Evolutionary conservation across 1,140 invertebrate genomes (phyloP).

Genomic region (Myzus persicae): DNA sequence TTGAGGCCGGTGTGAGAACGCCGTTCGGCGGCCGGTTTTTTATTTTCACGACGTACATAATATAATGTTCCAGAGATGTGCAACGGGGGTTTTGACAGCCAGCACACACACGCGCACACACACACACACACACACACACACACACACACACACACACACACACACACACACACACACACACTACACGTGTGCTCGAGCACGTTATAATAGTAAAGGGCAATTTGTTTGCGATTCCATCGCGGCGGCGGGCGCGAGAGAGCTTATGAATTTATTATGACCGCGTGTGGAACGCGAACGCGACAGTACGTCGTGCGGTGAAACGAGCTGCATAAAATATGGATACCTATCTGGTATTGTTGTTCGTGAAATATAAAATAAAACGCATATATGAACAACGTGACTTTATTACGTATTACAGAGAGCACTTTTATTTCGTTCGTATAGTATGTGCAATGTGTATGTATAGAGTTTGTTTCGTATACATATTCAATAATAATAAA

Average conservation of each 20-base stretch:
- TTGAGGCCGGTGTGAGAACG: background rate
- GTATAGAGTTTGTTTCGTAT: background rate
- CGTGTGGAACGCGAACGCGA: conserved; percentile 49
- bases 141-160: background rate
- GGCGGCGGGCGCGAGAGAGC: background rate
- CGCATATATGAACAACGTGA: background rate
- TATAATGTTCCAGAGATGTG: conserved; percentile 33
- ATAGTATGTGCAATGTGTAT: background rate
- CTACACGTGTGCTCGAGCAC: background rate
- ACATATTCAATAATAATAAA: background rate
- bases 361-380: conserved; percentile 25
- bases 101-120: too few species aligned
- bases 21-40: background rate
- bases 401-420: background rate
- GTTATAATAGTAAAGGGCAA: conserved; percentile 45
- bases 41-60: background rate
- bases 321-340: conserved; percentile 56
- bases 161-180: background rate
- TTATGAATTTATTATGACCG: conserved; percentile 58
- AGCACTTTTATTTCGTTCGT: background rate
- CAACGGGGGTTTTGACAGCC: conserved; percentile 1
- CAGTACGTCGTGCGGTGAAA: conserved; percentile 54
- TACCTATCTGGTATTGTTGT: conserved; percentile 32
- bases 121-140: too few species aligned
- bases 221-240: conserved; percentile 54